Evolutionary conservation across 2,888 invertebrate genomes (phyloP), one percentile per base, ranked within the genome.

Genomic region (Microplitis manilae): DNA sequence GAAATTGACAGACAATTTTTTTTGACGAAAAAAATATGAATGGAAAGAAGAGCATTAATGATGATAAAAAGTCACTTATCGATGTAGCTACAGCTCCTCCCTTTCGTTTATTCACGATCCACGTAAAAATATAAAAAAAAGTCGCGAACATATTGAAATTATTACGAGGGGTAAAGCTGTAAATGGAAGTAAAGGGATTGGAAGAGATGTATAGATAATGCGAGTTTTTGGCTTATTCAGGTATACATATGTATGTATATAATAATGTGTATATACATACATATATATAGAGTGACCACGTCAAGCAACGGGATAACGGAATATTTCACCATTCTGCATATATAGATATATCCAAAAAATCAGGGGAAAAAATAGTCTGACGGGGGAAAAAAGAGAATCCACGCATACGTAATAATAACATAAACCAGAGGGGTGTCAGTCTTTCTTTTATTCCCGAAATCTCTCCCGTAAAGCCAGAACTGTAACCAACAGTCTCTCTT

Each of bases 381-480:
- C 59, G 50, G 68, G 73, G 68, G 50, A 83, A 84, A 78, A 82
- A 60, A 75, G 79, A 82, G 70, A 83, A 83, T 85, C 85, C 86
- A 87, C 86, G 88, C 88, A 88, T 88, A 86, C 83, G 85, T 86
- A 88, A 87, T 87, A 87, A 86, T 85, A 81, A 85, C 81, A 84
- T 84, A 87, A 87, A 87, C 81, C 85, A 83, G 83, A 85, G 85
- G 86, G 87, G 86, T 86, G 86, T 85, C 85, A 77, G 50, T 67
- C 61, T 72, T 80, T 84, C 85, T 79, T 86, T 87, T 86, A 87
- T 87, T 76, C 82, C 79, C 79, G 81, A 72, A 86, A 87, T 50
- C 50, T 86, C 86, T 82, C 84, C 84, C 84, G 84, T 84, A 87
- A 88, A 87, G 85, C 87, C 83, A 84, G 81, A 85, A 86, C 87